These are phyloP conservation scores for Neodontobutis hainanensis DNA, from an alignment of 2,113 vertebrate species.

Conservation along the genomic window DNA sequence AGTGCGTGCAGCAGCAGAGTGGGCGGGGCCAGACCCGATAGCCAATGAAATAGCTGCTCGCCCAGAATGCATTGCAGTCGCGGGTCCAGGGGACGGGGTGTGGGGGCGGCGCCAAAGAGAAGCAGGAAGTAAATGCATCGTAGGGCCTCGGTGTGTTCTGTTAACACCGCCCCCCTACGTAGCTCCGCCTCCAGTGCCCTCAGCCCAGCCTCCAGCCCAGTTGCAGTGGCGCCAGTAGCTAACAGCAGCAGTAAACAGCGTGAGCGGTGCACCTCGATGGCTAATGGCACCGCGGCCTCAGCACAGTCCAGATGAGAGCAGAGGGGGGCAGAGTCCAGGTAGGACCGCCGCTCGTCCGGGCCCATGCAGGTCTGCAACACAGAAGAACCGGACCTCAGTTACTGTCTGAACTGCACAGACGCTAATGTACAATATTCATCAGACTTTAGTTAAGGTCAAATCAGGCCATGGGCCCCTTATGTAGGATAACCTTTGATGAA, in stretches of 20 bases:
- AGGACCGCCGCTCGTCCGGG: slow-evolving; percentile 40
- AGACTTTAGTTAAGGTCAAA: too few relatives aligned
- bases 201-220: slow-evolving; percentile 84
- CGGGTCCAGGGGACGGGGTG: slow-evolving; percentile 64
- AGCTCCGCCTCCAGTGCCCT: slow-evolving; percentile 64
- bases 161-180: background rate
- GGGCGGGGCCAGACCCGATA: slow-evolving; percentile 82
- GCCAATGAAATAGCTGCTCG: slow-evolving; percentile 82
- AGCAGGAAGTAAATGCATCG: slow-evolving; percentile 88
- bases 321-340: slow-evolving; percentile 81
- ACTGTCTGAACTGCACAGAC: too few relatives aligned
- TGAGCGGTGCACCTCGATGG: slow-evolving; percentile 84
- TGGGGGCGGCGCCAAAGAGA: slow-evolving; percentile 80
- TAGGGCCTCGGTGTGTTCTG: slow-evolving; percentile 66
- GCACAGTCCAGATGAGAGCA: slow-evolving; percentile 84
- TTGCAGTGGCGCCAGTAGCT: slow-evolving; percentile 81
- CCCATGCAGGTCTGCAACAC: slow-evolving; percentile 61
- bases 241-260: slow-evolving; percentile 89
- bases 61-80: slow-evolving; percentile 84
- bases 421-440: too few relatives aligned
- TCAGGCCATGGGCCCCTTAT: too few relatives aligned
- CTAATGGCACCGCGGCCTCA: slow-evolving; percentile 85
- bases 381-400: background rate
- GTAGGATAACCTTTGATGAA: too few relatives aligned
- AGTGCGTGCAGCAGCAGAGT: slow-evolving; percentile 86